phyloP scores from a whole-genome alignment of 37 sponge, comb jelly and placozoan species.

The Eunapius fragilis region DNA sequence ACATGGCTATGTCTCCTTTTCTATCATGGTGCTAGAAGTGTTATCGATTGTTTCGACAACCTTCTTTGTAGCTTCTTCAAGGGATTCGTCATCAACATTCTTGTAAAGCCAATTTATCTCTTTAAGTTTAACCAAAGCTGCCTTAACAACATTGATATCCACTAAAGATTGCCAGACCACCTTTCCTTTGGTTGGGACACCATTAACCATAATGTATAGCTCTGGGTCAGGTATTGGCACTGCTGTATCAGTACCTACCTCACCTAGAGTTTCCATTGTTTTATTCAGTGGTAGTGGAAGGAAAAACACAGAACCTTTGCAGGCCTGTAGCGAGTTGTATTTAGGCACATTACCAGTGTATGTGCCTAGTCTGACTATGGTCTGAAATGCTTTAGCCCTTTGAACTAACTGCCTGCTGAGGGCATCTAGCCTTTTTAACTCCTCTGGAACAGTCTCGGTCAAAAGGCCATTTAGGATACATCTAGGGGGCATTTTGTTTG shows the following conservation, averaged over 20 bases:
- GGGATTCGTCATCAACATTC: constrained; percentile 21
- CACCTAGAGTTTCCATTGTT: constrained; percentile 46
- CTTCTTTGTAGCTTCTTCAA: constrained; percentile 53
- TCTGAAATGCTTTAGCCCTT: constrained; percentile 59
- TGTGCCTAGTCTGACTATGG: constrained; percentile 56
- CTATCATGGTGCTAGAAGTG: constrained; percentile 41
- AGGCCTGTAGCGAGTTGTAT: constrained; percentile 49
- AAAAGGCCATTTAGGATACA: constrained; percentile 71
- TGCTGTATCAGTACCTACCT: background rate
- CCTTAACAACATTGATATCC: background rate
- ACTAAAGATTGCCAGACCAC: constrained; percentile 29
- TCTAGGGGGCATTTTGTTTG: constrained; percentile 42
- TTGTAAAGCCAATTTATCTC: constrained; percentile 63
- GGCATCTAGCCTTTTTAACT: constrained; percentile 38
- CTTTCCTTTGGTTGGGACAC: constrained; percentile 36
- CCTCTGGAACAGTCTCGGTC: constrained; percentile 39
- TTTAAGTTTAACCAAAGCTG: background rate
- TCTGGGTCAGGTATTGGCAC: constrained; percentile 10
- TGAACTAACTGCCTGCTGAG: constrained; percentile 61
- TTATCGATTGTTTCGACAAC: constrained; percentile 33
- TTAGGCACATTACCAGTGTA: constrained; percentile 51
- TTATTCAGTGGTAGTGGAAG: constrained; percentile 47
- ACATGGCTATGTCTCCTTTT: constrained; percentile 45
- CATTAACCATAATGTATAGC: constrained; percentile 49
- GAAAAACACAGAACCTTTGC: constrained; percentile 52